Conservation (phyloP, 2,888 invertebrate species). For the Drosophila fulvimacula region DNA sequence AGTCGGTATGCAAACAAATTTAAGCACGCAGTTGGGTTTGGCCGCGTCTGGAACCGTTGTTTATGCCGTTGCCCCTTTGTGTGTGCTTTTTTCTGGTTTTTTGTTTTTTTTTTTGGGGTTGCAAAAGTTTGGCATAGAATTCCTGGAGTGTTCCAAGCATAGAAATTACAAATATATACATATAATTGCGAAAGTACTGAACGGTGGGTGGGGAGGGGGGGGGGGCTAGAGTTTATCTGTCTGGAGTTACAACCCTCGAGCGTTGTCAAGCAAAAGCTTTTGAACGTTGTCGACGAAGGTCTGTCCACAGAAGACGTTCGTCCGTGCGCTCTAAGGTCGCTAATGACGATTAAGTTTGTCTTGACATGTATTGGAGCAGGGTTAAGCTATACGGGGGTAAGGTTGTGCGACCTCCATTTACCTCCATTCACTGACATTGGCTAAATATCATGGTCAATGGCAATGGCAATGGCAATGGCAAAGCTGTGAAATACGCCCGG, state of each 20-base stretch:
- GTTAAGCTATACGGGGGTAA: conserved; percentile 17
- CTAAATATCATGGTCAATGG: conserved; percentile 74
- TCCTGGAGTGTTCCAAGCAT: conserved; percentile 70
- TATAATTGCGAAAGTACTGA: conserved; percentile 40
- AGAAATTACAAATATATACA: conserved; percentile 61
- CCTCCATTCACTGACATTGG: conserved; percentile 35
- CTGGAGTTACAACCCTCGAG: conserved; percentile 71
- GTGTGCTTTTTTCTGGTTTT: conserved; percentile 27
- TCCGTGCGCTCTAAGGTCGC: neutral
- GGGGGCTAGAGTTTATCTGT: conserved; percentile 51
- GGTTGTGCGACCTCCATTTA: conserved; percentile 17
- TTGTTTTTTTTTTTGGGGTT: conserved; percentile 58
- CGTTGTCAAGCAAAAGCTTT: conserved; percentile 38
- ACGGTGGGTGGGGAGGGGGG: no score
- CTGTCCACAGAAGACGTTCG: neutral
- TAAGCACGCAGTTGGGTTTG: conserved; percentile 12
- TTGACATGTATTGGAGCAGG: neutral
- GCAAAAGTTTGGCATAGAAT: conserved; percentile 70
- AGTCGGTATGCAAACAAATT: neutral
- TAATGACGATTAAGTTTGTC: conserved; percentile 1
- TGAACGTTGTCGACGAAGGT: neutral
- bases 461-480: conserved; percentile 64
- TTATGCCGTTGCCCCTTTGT: conserved; percentile 26
- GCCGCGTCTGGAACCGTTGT: conserved; percentile 42
- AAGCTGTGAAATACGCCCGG: conserved; percentile 29